Base-by-base conservation (phyloP, 1,140 invertebrate genomes). In the Brachystomella parvula region DNA sequence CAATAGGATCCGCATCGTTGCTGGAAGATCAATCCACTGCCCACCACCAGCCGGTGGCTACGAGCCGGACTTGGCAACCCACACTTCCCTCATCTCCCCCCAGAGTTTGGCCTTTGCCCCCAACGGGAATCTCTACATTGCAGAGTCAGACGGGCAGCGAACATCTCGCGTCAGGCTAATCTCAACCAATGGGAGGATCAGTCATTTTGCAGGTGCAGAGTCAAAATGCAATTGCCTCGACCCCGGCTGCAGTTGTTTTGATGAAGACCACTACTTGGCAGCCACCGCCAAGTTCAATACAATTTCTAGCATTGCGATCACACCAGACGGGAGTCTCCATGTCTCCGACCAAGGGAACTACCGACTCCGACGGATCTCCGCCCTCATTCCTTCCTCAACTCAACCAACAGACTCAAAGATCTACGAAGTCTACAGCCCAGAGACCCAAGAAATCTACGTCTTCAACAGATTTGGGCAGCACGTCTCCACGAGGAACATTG, bases 401-500 rank as follows among this genome's bases (percentile, higher is more conserved):
- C 17, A 2, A 0, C 61, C 61, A 17, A 61, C 63, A 19, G 82
- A 84, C 0, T 83, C 87, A 0, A 81, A 91, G 32, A 89, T 94
- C 76, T 97, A 96, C 76, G 91, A 96, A 78, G 94, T 98, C 59
- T 94, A 93, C 71, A 92, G 92, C 0, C 91, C 94, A 0, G 93
- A 96, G 73, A 94, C 91, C 0, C 92, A 96, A 77, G 93, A 97
- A 78, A 87, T 94, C 56, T 97, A 96, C 75, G 86, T 96, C 15
- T 98, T 98, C 77, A 97, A 97, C 75, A 82, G 92, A 71, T 96
- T 96, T 75, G 95, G 94, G 0, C 93, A 96, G 76, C 94, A 97
- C 74, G 86, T 92, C 1, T 86, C 88, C 33, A 97, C 94, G 0
- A 89, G 88, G 67, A 95, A 96, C 76, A 94, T 96, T 65, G 79